Evolutionary conservation across 2,797 vertebrate genomes (phyloP).

Genomic region (Gadopsis bispinosus): DNA sequence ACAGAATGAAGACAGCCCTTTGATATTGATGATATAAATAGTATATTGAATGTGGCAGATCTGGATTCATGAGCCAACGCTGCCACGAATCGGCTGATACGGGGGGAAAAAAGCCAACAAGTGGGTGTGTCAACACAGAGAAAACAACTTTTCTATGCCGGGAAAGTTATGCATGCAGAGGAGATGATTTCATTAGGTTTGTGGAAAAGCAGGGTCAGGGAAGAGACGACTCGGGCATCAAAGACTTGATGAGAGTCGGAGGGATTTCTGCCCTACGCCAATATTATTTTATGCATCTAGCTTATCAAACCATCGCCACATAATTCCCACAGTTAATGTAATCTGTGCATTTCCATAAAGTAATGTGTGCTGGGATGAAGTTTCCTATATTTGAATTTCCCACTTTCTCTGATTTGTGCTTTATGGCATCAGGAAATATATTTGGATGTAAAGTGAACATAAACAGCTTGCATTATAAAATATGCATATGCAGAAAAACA

Average conservation of each 20-base stretch:
- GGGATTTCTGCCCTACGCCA: background rate
- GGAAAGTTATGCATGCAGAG: background rate
- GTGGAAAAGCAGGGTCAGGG: no score
- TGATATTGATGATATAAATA: conserved; percentile 68
- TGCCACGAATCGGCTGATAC: background rate
- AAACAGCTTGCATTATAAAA: conserved; percentile 50
- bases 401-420: conserved; percentile 24
- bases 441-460: conserved; percentile 29
- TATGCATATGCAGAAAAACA: conserved; percentile 32
- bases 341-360: conserved; percentile 9
- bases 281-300: background rate
- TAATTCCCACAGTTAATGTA: background rate
- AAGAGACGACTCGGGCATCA: background rate
- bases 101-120: background rate
- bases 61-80: conserved; percentile 48
- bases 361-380: background rate
- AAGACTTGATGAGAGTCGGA: background rate
- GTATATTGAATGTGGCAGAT: conserved; percentile 54
- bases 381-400: background rate
- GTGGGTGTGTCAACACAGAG: background rate
- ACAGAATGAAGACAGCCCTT: conserved; percentile 51
- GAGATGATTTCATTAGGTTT: background rate
- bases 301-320: background rate
- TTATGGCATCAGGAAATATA: background rate
- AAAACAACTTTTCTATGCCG: conserved; percentile 1